A percentile compares a stretch with the other conserved stretches of the same genome.
phyloP scores from a whole-genome alignment of 2,113 vertebrate genomes.

The Scomber scombrus region DNA sequence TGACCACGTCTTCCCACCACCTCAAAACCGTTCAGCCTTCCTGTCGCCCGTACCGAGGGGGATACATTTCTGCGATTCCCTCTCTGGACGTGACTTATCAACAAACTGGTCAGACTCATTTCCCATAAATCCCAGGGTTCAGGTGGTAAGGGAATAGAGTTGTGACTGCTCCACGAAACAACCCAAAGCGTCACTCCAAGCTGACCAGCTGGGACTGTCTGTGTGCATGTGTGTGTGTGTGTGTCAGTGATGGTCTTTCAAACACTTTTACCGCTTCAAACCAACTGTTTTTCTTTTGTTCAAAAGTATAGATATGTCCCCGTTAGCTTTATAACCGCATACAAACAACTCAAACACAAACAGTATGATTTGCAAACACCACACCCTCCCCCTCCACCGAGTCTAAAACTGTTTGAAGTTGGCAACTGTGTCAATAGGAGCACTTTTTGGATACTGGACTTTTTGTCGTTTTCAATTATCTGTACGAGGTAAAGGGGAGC shows the following conservation, averaged over 20 bases:
- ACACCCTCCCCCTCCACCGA: constrained; percentile 60
- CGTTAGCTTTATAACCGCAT: constrained; percentile 75
- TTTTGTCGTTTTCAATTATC: constrained; percentile 75
- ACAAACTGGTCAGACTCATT: constrained; percentile 62
- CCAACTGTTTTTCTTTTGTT: constrained; percentile 64
- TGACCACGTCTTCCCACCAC: constrained; percentile 60
- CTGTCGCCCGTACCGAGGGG: constrained; percentile 22
- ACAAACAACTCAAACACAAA: constrained; percentile 80
- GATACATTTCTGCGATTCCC: constrained; percentile 52
- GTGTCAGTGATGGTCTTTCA: constrained; percentile 68
- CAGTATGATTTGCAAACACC: constrained; percentile 75
- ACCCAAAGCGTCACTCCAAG: constrained; percentile 68
- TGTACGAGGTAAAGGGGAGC: constrained; percentile 64
- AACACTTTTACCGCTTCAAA: constrained; percentile 73
- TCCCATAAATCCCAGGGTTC: constrained; percentile 65
- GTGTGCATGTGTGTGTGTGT: constrained; percentile 11
- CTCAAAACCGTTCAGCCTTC: constrained; percentile 68
- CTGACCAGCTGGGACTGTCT: constrained; percentile 64
- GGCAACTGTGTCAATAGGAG: constrained; percentile 70
- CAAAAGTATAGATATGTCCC: constrained; percentile 72
- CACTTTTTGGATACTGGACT: constrained; percentile 74
- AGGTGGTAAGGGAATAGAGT: constrained; percentile 63
- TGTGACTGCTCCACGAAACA: constrained; percentile 50
- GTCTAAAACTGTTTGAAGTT: constrained; percentile 74
- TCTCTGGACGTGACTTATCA: constrained; percentile 48